Conservation (phyloP, 2,888 invertebrate genomes). For the Thera obeliscata region DNA sequence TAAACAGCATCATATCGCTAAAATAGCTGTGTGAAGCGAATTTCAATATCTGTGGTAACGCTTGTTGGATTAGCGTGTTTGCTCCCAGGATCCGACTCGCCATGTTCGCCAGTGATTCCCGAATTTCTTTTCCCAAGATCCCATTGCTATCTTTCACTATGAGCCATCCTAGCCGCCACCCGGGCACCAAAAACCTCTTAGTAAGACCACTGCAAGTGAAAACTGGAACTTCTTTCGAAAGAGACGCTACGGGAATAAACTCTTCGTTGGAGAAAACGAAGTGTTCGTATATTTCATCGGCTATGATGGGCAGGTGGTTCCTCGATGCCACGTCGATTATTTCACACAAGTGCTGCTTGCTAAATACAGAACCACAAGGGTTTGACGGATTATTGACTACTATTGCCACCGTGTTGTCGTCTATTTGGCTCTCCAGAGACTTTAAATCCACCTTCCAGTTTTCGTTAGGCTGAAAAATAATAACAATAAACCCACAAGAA, state of each 20-base stretch:
- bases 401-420: conserved; percentile 94
- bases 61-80: conserved; percentile 95
- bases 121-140: conserved; percentile 82
- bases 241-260: conserved; percentile 92
- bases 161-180: conserved; percentile 99
- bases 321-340: conserved; percentile 91
- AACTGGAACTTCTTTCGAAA: conserved; percentile 94
- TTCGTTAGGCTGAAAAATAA: conserved; percentile 86
- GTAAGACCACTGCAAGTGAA: conserved; percentile 97
- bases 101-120: conserved; percentile 84
- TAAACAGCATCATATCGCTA: conserved; percentile 86
- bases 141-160: conserved; percentile 93
- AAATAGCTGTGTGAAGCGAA: conserved; percentile 93
- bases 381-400: conserved; percentile 98
- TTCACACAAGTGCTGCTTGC: conserved; percentile 89
- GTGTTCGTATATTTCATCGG: conserved; percentile 99
- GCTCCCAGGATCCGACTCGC: conserved; percentile 95
- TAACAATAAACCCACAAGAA: neutral
- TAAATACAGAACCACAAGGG: conserved; percentile 98
- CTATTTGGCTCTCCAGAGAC: conserved; percentile 94
- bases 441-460: conserved; percentile 95
- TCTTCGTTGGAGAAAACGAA: conserved; percentile 93
- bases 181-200: conserved; percentile 97
- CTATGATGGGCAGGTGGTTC: conserved; percentile 94
- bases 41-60: conserved; percentile 92